Conservation (phyloP, 2,888 invertebrate genomes). For the Macrophya alboannulata region DNA sequence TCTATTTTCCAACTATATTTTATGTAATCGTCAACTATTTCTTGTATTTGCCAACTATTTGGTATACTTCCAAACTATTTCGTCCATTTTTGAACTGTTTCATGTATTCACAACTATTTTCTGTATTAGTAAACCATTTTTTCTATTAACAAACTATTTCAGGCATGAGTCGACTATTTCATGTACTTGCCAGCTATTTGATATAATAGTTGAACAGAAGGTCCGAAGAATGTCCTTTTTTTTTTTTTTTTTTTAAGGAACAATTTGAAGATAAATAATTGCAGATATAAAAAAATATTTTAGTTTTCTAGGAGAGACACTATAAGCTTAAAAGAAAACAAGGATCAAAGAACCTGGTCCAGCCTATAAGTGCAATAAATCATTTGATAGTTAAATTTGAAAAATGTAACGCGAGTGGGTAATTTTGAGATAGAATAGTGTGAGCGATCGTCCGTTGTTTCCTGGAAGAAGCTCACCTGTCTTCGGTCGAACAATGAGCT, state of each 20-base stretch:
- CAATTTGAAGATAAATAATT: neutral
- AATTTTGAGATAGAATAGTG: constrained; percentile 63
- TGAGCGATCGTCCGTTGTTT: constrained; percentile 66
- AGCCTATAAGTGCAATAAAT: constrained; percentile 4
- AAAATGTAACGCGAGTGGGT: constrained; percentile 60
- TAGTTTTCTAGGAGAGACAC: neutral
- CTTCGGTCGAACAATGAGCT: constrained; percentile 69
- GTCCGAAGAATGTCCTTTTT: neutral
- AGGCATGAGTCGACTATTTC: neutral
- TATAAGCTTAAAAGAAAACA: neutral
- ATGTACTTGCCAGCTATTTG: no score
- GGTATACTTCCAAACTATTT: no score
- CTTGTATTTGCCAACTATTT: no score
- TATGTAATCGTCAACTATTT: no score
- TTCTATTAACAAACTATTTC: no score
- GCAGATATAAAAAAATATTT: neutral
- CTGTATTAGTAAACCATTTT: neutral
- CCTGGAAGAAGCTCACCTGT: constrained; percentile 71
- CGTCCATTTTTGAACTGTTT: no score
- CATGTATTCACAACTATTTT: neutral
- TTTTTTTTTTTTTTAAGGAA: neutral
- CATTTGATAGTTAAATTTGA: constrained; percentile 19
- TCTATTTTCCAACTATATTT: no score
- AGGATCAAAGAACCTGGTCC: neutral
- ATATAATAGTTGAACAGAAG: neutral